Evolutionary conservation across 2,888 invertebrate genomes (phyloP).

Genomic region (Amorpha juglandis): DNA sequence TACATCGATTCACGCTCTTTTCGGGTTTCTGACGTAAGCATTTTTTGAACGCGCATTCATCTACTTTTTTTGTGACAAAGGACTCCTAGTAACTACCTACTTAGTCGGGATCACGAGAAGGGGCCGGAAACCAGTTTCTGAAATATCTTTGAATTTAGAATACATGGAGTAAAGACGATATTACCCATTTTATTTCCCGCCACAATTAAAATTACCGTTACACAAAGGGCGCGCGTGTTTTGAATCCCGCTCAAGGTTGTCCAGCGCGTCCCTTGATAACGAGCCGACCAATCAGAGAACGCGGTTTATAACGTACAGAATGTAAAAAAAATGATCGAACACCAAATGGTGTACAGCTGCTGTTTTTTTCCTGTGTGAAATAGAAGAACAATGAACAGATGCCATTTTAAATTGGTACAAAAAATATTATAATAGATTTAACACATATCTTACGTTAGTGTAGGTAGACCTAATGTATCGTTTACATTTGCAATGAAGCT

Average conservation of each 20-base stretch:
- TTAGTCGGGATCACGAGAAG: background rate
- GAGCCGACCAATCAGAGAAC: constrained; percentile 66
- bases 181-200: constrained; percentile 37
- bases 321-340: constrained; percentile 39
- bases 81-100: background rate
- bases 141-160: background rate
- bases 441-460: too few species aligned
- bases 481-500: too few species aligned
- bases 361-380: constrained; percentile 17
- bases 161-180: background rate
- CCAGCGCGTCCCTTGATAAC: constrained; percentile 71
- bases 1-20: constrained; percentile 1
- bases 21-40: background rate
- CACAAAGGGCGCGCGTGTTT: constrained; percentile 57
- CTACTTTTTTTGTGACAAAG: background rate
- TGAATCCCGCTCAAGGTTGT: constrained; percentile 63
- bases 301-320: constrained; percentile 64
- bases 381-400: constrained; percentile 20
- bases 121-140: background rate
- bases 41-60: background rate
- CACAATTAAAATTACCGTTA: constrained; percentile 57
- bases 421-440: too few species aligned
- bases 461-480: too few species aligned
- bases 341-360: constrained; percentile 35
- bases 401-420: too few species aligned